Percentiles rank a stretch among this genome's conserved stretches.
These are phyloP conservation scores for Anthonomus grandis DNA, from an alignment of 1,140 invertebrate species.

Conservation along the genomic window DNA sequence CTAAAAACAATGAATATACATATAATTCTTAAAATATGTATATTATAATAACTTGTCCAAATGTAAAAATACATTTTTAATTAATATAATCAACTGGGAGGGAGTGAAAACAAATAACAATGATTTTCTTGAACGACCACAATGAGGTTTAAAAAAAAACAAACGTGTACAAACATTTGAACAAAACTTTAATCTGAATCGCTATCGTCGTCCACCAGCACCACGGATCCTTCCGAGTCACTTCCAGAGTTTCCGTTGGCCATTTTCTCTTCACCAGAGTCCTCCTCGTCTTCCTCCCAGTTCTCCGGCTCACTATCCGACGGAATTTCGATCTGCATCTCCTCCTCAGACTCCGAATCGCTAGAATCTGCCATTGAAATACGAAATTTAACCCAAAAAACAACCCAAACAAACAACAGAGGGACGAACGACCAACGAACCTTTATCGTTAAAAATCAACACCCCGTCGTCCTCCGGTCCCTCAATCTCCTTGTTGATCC, in stretches of 20 bases:
- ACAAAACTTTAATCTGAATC: constrained; percentile 21
- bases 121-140: too few relatives aligned
- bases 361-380: constrained; percentile 32
- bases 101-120: too few relatives aligned
- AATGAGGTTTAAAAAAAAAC: too few relatives aligned
- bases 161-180: background rate
- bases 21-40: too few relatives aligned
- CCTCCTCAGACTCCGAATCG: constrained; percentile 42
- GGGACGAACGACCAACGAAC: constrained; percentile 40
- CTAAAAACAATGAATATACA: too few relatives aligned
- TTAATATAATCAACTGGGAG: too few relatives aligned
- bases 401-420: background rate
- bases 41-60: too few relatives aligned
- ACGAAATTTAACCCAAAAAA: background rate
- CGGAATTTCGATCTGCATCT: constrained; percentile 26
- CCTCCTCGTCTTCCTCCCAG: constrained; percentile 38
- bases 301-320: constrained; percentile 47
- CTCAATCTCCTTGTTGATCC: constrained; percentile 42
- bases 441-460: constrained; percentile 58
- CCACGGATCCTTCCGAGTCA: constrained; percentile 19
- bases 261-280: constrained; percentile 13
- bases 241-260: constrained; percentile 1
- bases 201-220: constrained; percentile 17
- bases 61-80: too few relatives aligned
- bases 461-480: constrained; percentile 51